Conservation (phyloP, 2,113 vertebrate genomes). For the Sterna hirundo region DNA sequence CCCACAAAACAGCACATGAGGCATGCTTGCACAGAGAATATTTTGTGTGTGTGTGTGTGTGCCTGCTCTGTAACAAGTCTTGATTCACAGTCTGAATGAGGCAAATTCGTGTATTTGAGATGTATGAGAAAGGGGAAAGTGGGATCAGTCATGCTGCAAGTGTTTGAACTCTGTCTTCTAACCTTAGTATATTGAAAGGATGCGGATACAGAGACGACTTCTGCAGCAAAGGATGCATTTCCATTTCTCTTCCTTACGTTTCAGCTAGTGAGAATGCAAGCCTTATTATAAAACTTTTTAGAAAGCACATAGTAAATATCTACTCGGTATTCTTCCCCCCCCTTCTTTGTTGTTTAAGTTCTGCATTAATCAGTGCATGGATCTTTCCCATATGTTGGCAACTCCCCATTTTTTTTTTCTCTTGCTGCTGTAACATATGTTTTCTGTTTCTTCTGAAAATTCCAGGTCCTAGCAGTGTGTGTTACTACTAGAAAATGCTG, state of each 20-base stretch:
- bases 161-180: not conserved
- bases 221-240: not conserved
- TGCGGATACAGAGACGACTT: not conserved
- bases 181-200: not conserved
- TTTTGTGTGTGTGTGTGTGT: not conserved
- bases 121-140: not conserved
- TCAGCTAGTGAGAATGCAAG: not conserved
- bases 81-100: not conserved
- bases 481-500: not conserved
- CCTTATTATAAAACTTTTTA: not conserved
- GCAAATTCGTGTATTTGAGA: accelerated
- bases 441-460: not conserved
- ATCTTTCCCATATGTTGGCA: not conserved
- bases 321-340: not conserved
- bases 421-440: not conserved
- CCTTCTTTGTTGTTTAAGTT: not conserved
- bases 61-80: not conserved
- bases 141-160: not conserved
- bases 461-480: not conserved
- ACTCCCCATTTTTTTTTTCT: not conserved
- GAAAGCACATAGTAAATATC: not conserved
- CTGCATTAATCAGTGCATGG: not conserved
- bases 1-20: not conserved
- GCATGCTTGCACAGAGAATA: not conserved
- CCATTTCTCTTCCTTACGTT: not conserved